Percentiles rank a stretch among this genome's conserved stretches.
Conservation (phyloP, 2,888 invertebrate species). For the Caenorhabditis plicata region DNA sequence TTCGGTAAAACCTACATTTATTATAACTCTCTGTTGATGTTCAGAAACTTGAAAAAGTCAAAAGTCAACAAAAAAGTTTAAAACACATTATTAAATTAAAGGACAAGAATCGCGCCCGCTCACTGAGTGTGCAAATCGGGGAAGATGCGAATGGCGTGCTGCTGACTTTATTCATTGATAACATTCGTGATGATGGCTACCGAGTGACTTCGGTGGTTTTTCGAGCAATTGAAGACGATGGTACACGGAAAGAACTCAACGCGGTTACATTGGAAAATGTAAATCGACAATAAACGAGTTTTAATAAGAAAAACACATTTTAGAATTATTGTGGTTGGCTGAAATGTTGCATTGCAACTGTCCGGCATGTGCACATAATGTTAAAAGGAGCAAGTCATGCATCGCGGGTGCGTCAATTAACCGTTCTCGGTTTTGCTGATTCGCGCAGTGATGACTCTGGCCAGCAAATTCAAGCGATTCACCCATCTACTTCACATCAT, state of each 20-base stretch:
- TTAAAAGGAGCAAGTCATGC: slow-evolving; percentile 77
- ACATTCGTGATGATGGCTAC: slow-evolving; percentile 73
- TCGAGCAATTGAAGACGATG: slow-evolving; percentile 30
- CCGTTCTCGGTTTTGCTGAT: slow-evolving; percentile 32
- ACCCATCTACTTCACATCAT: slow-evolving; percentile 67
- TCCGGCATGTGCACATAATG: slow-evolving; percentile 74
- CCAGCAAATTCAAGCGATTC: no score
- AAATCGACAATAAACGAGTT: not conserved
- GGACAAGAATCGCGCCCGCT: slow-evolving; percentile 84
- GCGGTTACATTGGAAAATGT: slow-evolving; percentile 30
- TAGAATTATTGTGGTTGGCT: slow-evolving; percentile 76
- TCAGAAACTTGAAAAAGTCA: no score
- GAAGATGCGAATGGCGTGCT: slow-evolving; percentile 75
- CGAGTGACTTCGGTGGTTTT: slow-evolving; percentile 18
- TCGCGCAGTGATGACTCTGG: not conserved
- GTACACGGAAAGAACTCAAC: slow-evolving; percentile 26
- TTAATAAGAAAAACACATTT: slow-evolving; percentile 6
- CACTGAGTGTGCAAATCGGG: slow-evolving; percentile 33
- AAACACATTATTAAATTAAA: slow-evolving; percentile 66
- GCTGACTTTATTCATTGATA: slow-evolving; percentile 88
- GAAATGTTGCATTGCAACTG: slow-evolving; percentile 71
- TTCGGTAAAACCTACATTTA: no score
- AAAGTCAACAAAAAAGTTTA: no score
- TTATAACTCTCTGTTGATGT: no score
- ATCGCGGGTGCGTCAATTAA: slow-evolving; percentile 27